Base-by-base conservation (phyloP, 1,140 invertebrate genomes). In the Drosophila orosa region DNA sequence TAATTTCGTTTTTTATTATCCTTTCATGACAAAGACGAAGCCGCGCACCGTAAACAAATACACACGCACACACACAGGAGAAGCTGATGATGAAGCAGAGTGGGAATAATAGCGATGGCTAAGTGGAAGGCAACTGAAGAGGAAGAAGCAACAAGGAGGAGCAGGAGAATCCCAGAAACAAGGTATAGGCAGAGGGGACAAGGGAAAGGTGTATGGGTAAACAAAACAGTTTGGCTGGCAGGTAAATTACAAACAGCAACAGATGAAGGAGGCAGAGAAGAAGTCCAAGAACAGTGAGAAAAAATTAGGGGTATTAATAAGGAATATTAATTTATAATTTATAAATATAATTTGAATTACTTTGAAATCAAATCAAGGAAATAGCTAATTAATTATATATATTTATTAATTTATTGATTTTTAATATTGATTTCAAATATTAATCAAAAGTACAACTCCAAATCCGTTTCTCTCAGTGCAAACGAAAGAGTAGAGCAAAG, bases 1-100 rank as follows among this genome's bases (percentile, higher is more conserved):
- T 86, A 86, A 86, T 86, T 79, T 86, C 65, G 65, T 79, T 87
- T 89, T 84, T 87, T 84, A 84, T 78, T 89, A 87, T 89, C 77
- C 84, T 87, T 74, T 71, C 78, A 69, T 69, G 83, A 66, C 73
- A 75, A 75, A 75, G 73, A 47, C 54, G 60, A 76, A 54, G 73
- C 73, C 73, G 73, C 73, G 73, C 62, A 6, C 45, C 56, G 47
- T 72, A 71, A 72, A 71, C 52, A 72, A 72, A 57, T 40, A 69
- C 65, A 57, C 39, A 17, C 22, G 63, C 45, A 65, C 9, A 0
- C 19, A 10, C 24, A 22, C 33, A 63, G 33, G 29, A 71, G 39
- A 52, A 44, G n/a, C 45, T 22, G 22, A 60, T 40, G 25, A 48
- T 57, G 24, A 56, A 19, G 58, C 44, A 79, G 47, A 61, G 50